phyloP scores from a whole-genome alignment of 2,888 invertebrate genomes.

The Metacarcinus magister region DNA sequence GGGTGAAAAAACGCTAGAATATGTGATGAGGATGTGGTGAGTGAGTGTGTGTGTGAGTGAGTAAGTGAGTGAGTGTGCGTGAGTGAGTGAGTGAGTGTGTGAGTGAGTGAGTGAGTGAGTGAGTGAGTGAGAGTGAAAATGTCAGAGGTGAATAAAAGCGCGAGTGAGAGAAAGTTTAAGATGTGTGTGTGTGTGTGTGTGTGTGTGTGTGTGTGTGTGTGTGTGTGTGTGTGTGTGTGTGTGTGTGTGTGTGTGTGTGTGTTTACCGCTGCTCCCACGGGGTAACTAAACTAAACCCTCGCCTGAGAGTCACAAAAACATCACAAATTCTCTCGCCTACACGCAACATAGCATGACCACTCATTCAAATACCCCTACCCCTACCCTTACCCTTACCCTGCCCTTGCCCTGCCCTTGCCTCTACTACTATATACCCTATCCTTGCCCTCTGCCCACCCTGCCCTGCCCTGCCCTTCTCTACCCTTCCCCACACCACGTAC shows the following conservation, averaged over 20 bases:
- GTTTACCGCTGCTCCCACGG: neutral
- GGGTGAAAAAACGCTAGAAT: no score
- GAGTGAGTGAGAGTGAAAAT: slow-evolving; percentile 28
- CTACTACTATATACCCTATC: neutral
- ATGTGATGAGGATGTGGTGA: no score
- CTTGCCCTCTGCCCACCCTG: neutral
- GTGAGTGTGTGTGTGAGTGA: no score
- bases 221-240: slow-evolving; percentile 41
- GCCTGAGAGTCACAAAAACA: neutral
- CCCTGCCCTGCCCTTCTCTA: neutral
- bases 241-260: slow-evolving; percentile 48
- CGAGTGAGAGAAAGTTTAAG: no score
- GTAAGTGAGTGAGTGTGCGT: no score
- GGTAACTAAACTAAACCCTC: neutral
- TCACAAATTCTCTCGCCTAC: neutral
- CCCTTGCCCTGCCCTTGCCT: neutral
- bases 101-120: neutral
- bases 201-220: slow-evolving; percentile 12
- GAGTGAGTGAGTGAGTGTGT: neutral
- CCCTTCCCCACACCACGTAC: neutral
- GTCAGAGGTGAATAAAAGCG: neutral
- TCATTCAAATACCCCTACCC: neutral
- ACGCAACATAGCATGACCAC: neutral
- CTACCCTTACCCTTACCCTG: neutral
- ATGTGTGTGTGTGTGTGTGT: no score